Conservation (phyloP, 2,888 invertebrate species). For the Salticus scenicus region DNA sequence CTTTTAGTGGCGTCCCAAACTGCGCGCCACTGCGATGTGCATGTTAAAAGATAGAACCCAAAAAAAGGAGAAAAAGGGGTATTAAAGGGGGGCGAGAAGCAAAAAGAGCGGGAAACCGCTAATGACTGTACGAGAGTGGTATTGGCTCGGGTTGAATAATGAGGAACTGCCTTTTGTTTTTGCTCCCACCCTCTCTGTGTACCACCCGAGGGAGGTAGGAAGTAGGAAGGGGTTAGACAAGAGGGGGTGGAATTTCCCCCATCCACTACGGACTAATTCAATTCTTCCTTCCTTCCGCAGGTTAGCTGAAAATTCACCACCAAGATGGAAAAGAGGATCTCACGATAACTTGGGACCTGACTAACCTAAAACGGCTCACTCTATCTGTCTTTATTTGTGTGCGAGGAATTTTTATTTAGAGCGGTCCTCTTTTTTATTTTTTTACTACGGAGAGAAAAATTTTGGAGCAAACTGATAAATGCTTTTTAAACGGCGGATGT, state of each 20-base stretch:
- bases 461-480: conserved; percentile 36
- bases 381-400: conserved; percentile 24
- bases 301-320: conserved; percentile 36
- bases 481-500: conserved; percentile 43
- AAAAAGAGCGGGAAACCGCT: conserved; percentile 55
- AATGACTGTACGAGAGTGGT: conserved; percentile 59
- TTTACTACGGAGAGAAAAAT: neutral
- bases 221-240: neutral
- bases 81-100: conserved; percentile 4
- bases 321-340: conserved; percentile 36
- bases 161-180: conserved; percentile 63
- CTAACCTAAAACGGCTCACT: conserved; percentile 5
- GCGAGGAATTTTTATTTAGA: conserved; percentile 7
- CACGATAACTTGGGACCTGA: conserved; percentile 47
- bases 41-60: conserved; percentile 38
- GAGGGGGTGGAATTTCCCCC: neutral
- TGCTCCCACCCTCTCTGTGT: conserved; percentile 65
- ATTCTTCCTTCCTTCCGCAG: conserved; percentile 67
- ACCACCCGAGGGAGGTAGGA: neutral
- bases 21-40: conserved; percentile 40
- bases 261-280: conserved; percentile 64
- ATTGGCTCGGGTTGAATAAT: conserved; percentile 68
- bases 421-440: neutral
- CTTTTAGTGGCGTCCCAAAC: conserved; percentile 40
- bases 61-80: conserved; percentile 14